Evolutionary conservation across 2,113 vertebrate species (phyloP), one percentile per base, ranked within the genome.

Genomic region (Dipodomys merriami): DNA sequence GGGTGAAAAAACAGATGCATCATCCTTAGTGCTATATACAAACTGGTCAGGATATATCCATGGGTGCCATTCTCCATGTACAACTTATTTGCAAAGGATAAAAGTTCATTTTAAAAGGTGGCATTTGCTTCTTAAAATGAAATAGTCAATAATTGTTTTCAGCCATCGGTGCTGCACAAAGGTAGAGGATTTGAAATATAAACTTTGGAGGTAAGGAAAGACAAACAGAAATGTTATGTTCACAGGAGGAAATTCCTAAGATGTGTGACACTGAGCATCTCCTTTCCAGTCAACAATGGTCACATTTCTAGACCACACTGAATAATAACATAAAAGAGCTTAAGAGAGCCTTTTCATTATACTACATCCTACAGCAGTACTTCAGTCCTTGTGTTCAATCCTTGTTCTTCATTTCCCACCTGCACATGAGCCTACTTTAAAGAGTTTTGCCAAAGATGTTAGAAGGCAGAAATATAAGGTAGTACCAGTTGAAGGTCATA

Each of bases 51-150:
- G 60, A 71, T 23, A 57, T 11, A 29, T n/a, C 33, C 80, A 69
- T 78, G 25, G 44, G 39, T 78, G 46, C 73, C 71, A 69, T 80
- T 94, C 57, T 89, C 62, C 64, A 44, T 46, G 69, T 71, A 88
- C 9, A 65, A 80, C 5, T 77, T 69, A 29, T 25, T 46, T 87
- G 88, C 85, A 73, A 74, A 83, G 74, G 90, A 69, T 86, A 85
- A 69, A 86, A 73, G 86, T 83, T 91, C 27, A 89, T 49, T 95
- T 20, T 29, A 96, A 89, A 95, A 88, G 73, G 87, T 83, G 57
- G 6, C 12, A 49, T 76, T 80, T 72, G 25, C 35, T 91, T 18
- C 72, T 93, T 94, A 81, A 90, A 83, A 74, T 81, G 72, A 91
- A 46, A 67, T 3, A 95, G 19, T 33, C 64, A 71, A 33, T 53